Percentiles rank a stretch among this genome's conserved stretches.
Conservation (phyloP, 2,888 invertebrate genomes). For the Chrysomela aeneicollis region DNA sequence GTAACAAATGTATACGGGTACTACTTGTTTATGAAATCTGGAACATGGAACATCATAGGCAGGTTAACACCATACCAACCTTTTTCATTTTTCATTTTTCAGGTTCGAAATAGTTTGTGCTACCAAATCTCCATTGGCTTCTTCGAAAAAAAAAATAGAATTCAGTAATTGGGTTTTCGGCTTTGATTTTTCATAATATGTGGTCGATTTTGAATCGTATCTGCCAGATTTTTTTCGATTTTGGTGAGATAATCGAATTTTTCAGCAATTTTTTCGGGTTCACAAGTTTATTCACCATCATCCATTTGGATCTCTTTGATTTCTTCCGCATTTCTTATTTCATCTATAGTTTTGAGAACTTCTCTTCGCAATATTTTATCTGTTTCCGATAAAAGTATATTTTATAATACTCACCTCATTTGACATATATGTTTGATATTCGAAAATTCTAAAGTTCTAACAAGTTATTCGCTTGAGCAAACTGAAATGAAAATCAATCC, state of each 20-base stretch:
- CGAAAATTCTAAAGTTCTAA: too few relatives aligned
- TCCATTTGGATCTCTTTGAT: background rate
- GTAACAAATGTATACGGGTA: too few relatives aligned
- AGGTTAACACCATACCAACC: too few relatives aligned
- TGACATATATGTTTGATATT: too few relatives aligned
- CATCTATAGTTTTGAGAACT: background rate
- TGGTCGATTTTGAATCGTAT: background rate
- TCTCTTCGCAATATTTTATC: background rate
- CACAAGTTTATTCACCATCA: background rate
- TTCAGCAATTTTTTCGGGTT: background rate
- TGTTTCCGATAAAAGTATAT: background rate
- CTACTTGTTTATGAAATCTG: too few relatives aligned
- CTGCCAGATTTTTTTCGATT: background rate
- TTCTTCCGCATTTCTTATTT: background rate
- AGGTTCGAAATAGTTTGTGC: background rate
- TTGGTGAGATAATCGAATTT: background rate
- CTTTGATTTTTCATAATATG: background rate
- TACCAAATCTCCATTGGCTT: background rate
- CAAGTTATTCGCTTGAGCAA: too few relatives aligned
- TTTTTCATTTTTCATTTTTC: constrained; percentile 9
- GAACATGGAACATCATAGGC: too few relatives aligned
- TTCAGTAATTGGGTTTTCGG: background rate
- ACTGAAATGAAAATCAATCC: too few relatives aligned
- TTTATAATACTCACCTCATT: too few relatives aligned
- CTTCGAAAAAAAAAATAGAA: constrained; percentile 8